Evolutionary conservation across 1,140 invertebrate species (phyloP).

Genomic region (Orchesella cincta): DNA sequence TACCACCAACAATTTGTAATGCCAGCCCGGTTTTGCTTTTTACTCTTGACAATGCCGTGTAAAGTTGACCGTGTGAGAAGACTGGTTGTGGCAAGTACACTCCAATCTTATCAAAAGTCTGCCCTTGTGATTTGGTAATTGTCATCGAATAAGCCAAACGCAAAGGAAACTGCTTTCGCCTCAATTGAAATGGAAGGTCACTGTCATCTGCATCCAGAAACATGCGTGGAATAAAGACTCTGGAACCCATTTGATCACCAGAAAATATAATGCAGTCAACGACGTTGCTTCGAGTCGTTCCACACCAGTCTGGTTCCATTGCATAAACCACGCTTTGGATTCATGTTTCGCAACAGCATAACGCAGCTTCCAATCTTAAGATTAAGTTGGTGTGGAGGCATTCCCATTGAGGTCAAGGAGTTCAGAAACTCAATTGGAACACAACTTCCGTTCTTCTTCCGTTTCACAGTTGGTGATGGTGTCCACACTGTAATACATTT

Average conservation of each 20-base stretch:
- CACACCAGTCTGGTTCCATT: constrained; percentile 44
- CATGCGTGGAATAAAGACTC: constrained; percentile 37
- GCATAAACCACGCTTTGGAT: constrained; percentile 37
- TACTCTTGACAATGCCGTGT: constrained; percentile 51
- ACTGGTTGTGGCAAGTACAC: constrained; percentile 52
- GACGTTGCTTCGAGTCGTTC: constrained; percentile 28
- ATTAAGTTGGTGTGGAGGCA: constrained; percentile 52
- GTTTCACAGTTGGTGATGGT: constrained; percentile 38
- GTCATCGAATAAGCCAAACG: constrained; percentile 60
- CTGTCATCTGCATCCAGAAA: constrained; percentile 33
- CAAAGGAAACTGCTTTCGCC: constrained; percentile 58
- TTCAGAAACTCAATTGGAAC: constrained; percentile 57
- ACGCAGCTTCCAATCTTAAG: constrained; percentile 40
- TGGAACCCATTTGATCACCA: background rate
- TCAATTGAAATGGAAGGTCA: constrained; percentile 57
- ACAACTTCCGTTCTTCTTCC: constrained; percentile 46
- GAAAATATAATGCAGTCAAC: background rate
- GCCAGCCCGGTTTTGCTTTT: background rate
- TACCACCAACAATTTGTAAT: background rate
- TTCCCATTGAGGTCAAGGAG: constrained; percentile 53
- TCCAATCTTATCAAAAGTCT: constrained; percentile 55
- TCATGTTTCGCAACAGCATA: constrained; percentile 44
- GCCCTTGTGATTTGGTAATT: constrained; percentile 61
- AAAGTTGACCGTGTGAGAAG: constrained; percentile 55
- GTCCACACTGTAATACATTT: constrained; percentile 54